Conservation (phyloP, 2,113 vertebrate genomes). For the Okapia johnstoni region DNA sequence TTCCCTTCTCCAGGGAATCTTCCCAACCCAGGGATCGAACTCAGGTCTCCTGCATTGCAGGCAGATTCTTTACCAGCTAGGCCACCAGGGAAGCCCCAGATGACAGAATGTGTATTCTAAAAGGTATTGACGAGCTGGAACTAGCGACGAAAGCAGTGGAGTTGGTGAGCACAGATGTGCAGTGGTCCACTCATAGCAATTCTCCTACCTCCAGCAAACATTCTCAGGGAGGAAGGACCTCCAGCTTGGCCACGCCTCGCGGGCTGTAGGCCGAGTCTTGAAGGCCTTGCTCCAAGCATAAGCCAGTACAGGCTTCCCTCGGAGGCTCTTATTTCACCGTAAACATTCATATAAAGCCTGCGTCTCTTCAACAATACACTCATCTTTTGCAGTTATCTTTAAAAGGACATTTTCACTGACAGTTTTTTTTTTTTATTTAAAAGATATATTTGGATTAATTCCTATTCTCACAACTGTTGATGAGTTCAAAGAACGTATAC, state of each 20-base stretch:
- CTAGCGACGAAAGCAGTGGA: neutral
- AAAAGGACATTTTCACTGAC: neutral
- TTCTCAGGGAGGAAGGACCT: neutral
- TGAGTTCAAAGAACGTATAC: neutral
- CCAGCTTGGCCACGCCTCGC: accelerated
- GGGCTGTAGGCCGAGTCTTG: neutral
- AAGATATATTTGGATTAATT: neutral
- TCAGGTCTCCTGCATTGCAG: accelerated
- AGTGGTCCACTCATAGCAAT: neutral
- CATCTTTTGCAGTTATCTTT: neutral
- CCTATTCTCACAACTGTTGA: neutral
- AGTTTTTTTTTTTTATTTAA: neutral
- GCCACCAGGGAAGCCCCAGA: too few relatives aligned
- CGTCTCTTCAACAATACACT: neutral
- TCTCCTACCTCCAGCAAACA: neutral
- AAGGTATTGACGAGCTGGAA: neutral
- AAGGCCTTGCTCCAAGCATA: neutral
- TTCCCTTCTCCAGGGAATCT: neutral
- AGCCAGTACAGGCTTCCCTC: neutral
- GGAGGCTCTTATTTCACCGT: neutral
- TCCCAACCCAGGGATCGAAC: neutral
- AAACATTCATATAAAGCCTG: neutral
- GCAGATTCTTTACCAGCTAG: neutral
- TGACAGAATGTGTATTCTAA: neutral
- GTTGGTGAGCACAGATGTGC: accelerated